Conservation (phyloP, 2,888 invertebrate species). For the Polylopha cassiicola region DNA sequence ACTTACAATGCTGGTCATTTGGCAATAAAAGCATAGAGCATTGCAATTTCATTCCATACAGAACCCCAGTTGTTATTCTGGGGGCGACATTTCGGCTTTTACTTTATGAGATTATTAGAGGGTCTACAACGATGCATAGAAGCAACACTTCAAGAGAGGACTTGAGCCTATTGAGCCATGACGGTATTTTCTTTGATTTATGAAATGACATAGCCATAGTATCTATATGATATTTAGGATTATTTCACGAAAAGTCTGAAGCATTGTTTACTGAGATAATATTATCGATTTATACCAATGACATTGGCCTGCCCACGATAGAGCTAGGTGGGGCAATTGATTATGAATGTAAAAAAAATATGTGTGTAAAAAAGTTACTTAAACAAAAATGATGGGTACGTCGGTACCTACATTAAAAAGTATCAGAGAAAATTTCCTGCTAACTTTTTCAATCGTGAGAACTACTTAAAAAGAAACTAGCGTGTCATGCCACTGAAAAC, state of each 20-base stretch:
- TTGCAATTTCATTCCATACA: background rate
- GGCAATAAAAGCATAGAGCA: background rate
- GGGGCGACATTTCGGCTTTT: slow-evolving; percentile 55
- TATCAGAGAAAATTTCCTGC: too few relatives aligned
- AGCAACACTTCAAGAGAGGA: slow-evolving; percentile 8
- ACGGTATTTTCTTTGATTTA: slow-evolving; percentile 18
- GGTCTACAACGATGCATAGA: slow-evolving; percentile 26
- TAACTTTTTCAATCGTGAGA: too few relatives aligned
- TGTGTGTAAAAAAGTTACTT: too few relatives aligned
- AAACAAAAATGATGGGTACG: too few relatives aligned
- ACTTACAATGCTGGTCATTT: background rate
- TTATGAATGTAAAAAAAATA: too few relatives aligned
- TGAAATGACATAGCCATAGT: slow-evolving; percentile 1
- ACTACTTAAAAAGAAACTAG: background rate
- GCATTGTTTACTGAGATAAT: too few relatives aligned
- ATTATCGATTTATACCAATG: too few relatives aligned
- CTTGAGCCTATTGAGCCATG: slow-evolving; percentile 6
- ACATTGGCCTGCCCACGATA: too few relatives aligned
- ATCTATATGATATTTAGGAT: too few relatives aligned
- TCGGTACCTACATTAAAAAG: too few relatives aligned
- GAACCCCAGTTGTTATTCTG: slow-evolving; percentile 65
- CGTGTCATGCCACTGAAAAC: slow-evolving; percentile 20
- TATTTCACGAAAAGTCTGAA: too few relatives aligned
- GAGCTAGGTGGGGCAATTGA: too few relatives aligned
- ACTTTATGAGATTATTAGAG: slow-evolving; percentile 52